phyloP scores from a whole-genome alignment of 2,113 vertebrate genomes.

The Heterotis niloticus region DNA sequence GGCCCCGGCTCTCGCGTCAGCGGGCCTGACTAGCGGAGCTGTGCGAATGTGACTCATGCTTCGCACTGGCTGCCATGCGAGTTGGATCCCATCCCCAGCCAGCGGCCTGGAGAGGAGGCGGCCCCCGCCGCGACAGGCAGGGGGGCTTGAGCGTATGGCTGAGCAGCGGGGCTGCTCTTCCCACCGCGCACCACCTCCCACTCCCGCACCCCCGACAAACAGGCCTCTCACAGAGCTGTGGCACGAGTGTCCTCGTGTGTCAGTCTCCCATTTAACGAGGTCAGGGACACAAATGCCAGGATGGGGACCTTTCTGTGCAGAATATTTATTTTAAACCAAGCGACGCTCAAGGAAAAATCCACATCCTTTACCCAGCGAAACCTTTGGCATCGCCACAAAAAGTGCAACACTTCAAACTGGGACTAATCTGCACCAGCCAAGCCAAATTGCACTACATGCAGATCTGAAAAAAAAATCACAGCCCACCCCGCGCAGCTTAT shows the following conservation, averaged over 20 bases:
- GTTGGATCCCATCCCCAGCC: constrained; percentile 55
- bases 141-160: constrained; percentile 67
- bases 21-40: constrained; percentile 76
- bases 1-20: constrained; percentile 62
- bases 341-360: not conserved
- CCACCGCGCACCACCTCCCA: not conserved
- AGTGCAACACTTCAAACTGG: not conserved
- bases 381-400: not conserved
- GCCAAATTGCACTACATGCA: too few species aligned
- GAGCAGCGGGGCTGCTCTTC: constrained; percentile 62
- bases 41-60: constrained; percentile 74
- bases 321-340: constrained; percentile 1
- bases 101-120: constrained; percentile 74
- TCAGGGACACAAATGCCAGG: not conserved
- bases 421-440: not conserved
- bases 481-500: not conserved
- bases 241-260: not conserved
- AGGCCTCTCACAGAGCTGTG: not conserved
- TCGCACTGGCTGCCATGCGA: constrained; percentile 62
- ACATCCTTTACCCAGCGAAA: not conserved
- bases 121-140: constrained; percentile 71
- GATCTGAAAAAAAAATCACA: not conserved
- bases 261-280: constrained; percentile 11
- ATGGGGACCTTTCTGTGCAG: not conserved
- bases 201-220: not conserved